Evolutionary conservation across 30 jellyfish, hydroid and myxozoan species (phyloP), one percentile per base, ranked within the genome.

Genomic region (Hydractinia symbiolongicarpus): DNA sequence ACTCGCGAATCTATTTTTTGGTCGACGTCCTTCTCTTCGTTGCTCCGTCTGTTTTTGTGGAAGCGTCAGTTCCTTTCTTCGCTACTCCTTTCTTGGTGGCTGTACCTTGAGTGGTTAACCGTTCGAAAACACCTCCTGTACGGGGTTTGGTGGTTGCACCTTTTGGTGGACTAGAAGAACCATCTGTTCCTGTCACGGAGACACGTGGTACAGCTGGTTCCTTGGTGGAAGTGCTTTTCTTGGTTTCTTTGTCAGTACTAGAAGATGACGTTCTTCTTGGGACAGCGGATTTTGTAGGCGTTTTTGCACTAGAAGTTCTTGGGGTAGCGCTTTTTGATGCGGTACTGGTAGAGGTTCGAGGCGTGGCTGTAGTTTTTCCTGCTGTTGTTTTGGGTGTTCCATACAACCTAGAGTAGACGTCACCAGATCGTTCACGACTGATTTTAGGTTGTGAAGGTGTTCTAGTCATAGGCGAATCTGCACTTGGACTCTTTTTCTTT

Each of bases 361-460:
- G 82, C 57, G 74, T 78, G 8, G 68, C 89, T 30, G 67, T 54
- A 66, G 54, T 78, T 49, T 61, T 51, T 7, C 80, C 67, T 4
- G 88, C 7, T 53, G 88, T 50, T 15, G 87, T 71, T 61, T 55
- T 82, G 53, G 87, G 52, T 7, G 83, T 51, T 6, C 91, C 94
- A 55, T 90, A 90, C 55, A 92, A 83, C 50, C 98, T 87, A 7
- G 92, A 81, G 81, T 87, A 92, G n/a, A 92, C 98, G 55, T 92
- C 98, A 4, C 98, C 96, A 5, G 98, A 92, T 55, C 87, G 20
- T 73, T 92, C 98, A 16, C 98, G 95, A 49, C 90, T 15, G 55
- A 83, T 51, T 88, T 61, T 92, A 4, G 95, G 91, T 52, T 93
- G 77, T 4, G 95, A 88, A 4, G 79, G 94, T 15, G 89, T 89